Percentiles rank a stretch among this genome's conserved stretches.
Evolutionary conservation across 37 sponge, comb jelly and placozoan species (phyloP).

Genomic region (Axinella damicornis): DNA sequence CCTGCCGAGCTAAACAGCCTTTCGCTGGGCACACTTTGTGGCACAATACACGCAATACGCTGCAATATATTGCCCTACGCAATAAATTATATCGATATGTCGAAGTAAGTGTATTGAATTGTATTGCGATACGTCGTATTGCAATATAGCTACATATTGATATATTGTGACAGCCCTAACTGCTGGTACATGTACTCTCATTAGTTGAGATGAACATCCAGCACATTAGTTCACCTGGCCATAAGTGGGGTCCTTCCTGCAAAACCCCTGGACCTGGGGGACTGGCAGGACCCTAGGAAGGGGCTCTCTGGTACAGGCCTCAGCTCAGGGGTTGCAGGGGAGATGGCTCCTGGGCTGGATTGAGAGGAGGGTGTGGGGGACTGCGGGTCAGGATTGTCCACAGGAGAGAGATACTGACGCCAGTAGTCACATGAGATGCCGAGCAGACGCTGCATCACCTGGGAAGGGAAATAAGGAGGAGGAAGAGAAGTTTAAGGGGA

Average conservation of each 20-base stretch:
- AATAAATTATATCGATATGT: no score
- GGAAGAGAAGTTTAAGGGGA: no score
- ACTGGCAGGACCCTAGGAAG: slow-evolving; percentile 78
- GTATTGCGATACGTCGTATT: no score
- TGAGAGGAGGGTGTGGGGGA: slow-evolving; percentile 44
- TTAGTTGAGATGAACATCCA: background rate
- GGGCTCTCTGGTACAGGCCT: slow-evolving; percentile 87
- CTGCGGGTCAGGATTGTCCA: slow-evolving; percentile 57
- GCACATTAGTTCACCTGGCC: background rate
- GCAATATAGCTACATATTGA: no score
- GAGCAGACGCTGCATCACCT: slow-evolving; percentile 71
- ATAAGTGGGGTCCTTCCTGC: slow-evolving; percentile 2
- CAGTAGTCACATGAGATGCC: slow-evolving; percentile 79
- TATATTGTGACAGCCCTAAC: no score
- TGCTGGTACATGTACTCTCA: no score
- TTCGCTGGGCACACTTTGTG: no score
- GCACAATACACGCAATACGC: no score
- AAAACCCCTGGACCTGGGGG: slow-evolving; percentile 20
- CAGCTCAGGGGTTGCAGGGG: slow-evolving; percentile 80
- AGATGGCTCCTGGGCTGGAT: slow-evolving; percentile 29
- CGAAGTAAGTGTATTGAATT: no score
- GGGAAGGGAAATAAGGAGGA: background rate
- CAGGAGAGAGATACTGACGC: slow-evolving; percentile 74
- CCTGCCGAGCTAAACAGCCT: no score
- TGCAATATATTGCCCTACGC: no score